Percentiles rank a stretch among this genome's conserved stretches.
Conservation (phyloP, 92 coral and sea anemone genomes). For the Phenganax marumi region DNA sequence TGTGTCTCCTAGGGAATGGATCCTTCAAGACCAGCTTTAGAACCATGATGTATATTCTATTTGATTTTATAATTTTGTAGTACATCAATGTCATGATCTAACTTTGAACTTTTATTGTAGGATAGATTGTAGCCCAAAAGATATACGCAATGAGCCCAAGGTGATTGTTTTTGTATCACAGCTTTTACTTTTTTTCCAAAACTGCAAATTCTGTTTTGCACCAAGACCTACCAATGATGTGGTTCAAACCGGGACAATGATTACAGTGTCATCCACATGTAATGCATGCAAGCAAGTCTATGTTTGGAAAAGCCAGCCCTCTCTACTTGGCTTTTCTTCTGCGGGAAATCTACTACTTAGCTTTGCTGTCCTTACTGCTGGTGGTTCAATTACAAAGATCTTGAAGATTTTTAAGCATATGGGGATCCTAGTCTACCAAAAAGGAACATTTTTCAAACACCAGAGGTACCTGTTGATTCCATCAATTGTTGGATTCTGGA, state of each 20-base stretch:
- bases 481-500: constrained; percentile 50
- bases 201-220: constrained; percentile 64
- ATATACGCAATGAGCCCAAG: background rate
- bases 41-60: too few species aligned
- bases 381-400: constrained; percentile 62
- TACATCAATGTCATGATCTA: too few species aligned
- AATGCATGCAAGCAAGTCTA: constrained; percentile 43
- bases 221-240: constrained; percentile 46
- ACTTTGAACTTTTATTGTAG: too few species aligned
- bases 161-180: constrained; percentile 62
- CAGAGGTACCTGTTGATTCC: constrained; percentile 62
- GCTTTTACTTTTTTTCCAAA: constrained; percentile 54
- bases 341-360: constrained; percentile 58
- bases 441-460: constrained; percentile 58
- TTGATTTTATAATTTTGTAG: too few species aligned
- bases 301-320: constrained; percentile 64
- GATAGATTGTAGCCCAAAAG: too few species aligned
- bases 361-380: constrained; percentile 63
- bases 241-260: constrained; percentile 58
- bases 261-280: constrained; percentile 50
- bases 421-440: constrained; percentile 50
- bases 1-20: too few species aligned
- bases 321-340: constrained; percentile 55
- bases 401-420: constrained; percentile 60
- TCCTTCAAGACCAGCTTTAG: too few species aligned